These are phyloP conservation scores for Hyperoplus lanceolatus DNA, from an alignment of 2,797 vertebrate species.

Conservation along the genomic window DNA sequence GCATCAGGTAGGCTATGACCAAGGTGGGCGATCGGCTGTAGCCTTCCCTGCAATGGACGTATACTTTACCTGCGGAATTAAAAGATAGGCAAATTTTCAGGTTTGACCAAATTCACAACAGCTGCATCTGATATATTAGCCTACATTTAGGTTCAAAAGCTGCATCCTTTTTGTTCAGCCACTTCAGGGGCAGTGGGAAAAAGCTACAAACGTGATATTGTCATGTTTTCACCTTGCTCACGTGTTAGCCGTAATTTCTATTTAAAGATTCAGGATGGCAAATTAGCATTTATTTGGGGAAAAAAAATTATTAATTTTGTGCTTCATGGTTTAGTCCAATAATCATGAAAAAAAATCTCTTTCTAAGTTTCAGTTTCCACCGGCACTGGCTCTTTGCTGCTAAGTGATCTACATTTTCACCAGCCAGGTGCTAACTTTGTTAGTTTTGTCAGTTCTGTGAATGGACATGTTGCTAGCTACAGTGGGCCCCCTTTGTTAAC, in stretches of 20 bases:
- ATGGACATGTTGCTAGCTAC: no score
- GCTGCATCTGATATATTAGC: not conserved
- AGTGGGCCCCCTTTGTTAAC: no score
- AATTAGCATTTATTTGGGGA: not conserved
- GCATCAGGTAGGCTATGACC: conserved; percentile 95
- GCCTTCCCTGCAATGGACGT: conserved; percentile 96
- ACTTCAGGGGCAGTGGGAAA: not conserved
- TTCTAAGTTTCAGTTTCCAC: not conserved
- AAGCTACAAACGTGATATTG: not conserved
- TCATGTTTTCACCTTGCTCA: not conserved
- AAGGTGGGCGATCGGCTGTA: conserved; percentile 95
- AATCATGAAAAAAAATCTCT: no score
- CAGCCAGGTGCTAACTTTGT: not conserved
- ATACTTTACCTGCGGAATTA: conserved; percentile 87
- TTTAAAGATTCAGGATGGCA: not conserved
- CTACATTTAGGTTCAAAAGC: not conserved
- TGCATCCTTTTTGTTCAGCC: not conserved
- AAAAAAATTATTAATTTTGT: no score
- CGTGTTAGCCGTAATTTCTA: not conserved
- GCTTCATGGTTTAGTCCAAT: no score
- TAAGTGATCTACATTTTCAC: not conserved
- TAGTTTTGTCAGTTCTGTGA: not conserved
- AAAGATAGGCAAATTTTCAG: not conserved
- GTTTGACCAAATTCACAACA: not conserved
- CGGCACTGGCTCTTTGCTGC: not conserved